Conservation (phyloP, 2,888 invertebrate species). For the Lochmaea capreae region DNA sequence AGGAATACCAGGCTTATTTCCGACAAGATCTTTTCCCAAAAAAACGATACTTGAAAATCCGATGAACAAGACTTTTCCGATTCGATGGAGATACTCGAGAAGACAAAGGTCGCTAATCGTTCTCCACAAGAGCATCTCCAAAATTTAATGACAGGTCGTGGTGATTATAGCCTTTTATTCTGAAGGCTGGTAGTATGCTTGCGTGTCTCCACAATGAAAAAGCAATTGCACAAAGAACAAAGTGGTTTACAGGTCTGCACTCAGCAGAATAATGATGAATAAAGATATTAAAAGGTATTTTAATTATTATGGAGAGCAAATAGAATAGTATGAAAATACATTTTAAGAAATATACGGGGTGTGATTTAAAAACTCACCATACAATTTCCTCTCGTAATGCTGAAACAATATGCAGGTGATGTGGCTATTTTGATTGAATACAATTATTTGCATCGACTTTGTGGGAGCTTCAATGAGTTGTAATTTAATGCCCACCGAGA, state of each 20-base stretch:
- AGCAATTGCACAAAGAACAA: slow-evolving; percentile 55
- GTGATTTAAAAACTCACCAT: not conserved
- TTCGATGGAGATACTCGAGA: slow-evolving; percentile 33
- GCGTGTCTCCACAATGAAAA: slow-evolving; percentile 60
- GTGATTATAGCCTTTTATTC: slow-evolving; percentile 39
- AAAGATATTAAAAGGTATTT: not conserved
- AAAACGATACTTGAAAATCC: slow-evolving; percentile 35
- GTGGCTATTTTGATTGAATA: no score
- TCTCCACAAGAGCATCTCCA: slow-evolving; percentile 35
- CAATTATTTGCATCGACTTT: no score
- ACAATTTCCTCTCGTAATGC: no score
- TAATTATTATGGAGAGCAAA: not conserved
- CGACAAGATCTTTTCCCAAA: slow-evolving; percentile 25
- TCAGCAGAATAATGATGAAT: not conserved
- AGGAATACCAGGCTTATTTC: slow-evolving; percentile 17
- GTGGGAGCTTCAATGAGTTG: no score
- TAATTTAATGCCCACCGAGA: no score
- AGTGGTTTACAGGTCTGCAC: not conserved
- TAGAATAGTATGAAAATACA: not conserved
- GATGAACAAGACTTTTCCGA: slow-evolving; percentile 39
- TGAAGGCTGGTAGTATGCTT: slow-evolving; percentile 50
- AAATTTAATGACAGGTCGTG: slow-evolving; percentile 44
- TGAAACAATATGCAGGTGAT: no score
- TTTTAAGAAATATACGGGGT: not conserved
- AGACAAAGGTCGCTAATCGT: slow-evolving; percentile 47